Evolutionary conservation across 2,888 invertebrate species (phyloP).

Genomic region (Trichacis sp.): DNA sequence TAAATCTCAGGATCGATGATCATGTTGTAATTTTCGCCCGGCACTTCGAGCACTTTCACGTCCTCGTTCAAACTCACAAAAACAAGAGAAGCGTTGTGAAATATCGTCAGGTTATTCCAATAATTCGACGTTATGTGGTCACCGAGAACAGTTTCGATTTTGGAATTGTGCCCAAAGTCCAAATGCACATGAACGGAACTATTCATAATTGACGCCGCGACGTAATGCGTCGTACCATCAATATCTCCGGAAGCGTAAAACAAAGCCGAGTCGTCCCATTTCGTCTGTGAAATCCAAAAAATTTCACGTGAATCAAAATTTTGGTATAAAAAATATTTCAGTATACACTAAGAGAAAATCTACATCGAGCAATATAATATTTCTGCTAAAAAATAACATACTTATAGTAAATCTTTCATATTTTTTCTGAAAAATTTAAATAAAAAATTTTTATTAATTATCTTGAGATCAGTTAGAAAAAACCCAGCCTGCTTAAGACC

Average conservation of each 20-base stretch:
- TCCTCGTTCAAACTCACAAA: conserved; percentile 83
- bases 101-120: conserved; percentile 93
- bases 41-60: conserved; percentile 78
- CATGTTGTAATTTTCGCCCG: conserved; percentile 78
- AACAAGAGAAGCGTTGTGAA: conserved; percentile 81
- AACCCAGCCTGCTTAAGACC: too few species aligned
- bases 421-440: too few species aligned
- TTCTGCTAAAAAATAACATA: too few species aligned
- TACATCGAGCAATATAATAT: too few species aligned
- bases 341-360: too few species aligned
- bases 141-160: conserved; percentile 78
- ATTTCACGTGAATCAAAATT: too few species aligned
- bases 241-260: conserved; percentile 95
- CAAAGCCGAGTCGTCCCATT: conserved; percentile 90
- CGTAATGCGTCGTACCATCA: conserved; percentile 88
- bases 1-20: conserved; percentile 95
- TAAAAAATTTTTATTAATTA: too few species aligned
- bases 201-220: conserved; percentile 87
- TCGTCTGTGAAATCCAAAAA: conserved; percentile 78
- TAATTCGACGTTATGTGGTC: conserved; percentile 79
- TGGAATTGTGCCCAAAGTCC: conserved; percentile 85
- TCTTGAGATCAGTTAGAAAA: too few species aligned
- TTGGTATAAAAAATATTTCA: conserved; percentile 5
- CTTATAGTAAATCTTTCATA: too few species aligned
- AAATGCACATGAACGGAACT: conserved; percentile 87